phyloP scores from a whole-genome alignment of 2,797 vertebrate species.

The Apogon talboti region DNA sequence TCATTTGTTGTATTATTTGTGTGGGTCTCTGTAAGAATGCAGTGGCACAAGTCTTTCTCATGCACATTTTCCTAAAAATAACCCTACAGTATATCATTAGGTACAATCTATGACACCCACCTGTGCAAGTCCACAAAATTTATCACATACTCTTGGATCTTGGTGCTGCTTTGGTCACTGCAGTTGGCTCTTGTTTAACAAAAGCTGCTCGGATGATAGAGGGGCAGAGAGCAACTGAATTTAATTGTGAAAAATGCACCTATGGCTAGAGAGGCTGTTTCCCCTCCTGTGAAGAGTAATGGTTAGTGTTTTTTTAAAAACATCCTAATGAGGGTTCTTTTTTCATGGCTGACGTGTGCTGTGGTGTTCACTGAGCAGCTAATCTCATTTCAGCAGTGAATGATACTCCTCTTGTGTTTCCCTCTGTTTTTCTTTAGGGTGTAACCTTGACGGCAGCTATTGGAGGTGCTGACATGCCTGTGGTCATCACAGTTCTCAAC shows the following conservation, averaged over 20 bases:
- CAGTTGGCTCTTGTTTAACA: conserved; percentile 34
- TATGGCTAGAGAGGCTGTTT: background rate
- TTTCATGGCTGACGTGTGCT: background rate
- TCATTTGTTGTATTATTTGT: conserved; percentile 14
- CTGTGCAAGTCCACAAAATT: background rate
- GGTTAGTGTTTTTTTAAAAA: background rate
- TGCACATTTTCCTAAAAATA: conserved; percentile 4
- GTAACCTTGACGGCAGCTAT: conserved; percentile 87
- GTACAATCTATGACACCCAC: conserved; percentile 7
- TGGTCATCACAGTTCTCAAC: conserved; percentile 87
- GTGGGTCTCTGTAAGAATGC: background rate
- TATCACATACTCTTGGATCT: conserved; percentile 11
- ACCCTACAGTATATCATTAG: background rate
- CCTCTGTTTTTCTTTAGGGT: conserved; percentile 64
- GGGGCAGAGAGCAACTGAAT: conserved; percentile 6
- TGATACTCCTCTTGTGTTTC: conserved; percentile 11
- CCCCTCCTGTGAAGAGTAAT: background rate
- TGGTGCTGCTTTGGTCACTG: conserved; percentile 29
- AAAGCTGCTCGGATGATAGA: conserved; percentile 32
- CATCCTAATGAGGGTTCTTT: background rate
- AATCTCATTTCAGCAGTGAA: conserved; percentile 7
- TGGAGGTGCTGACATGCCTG: conserved; percentile 87
- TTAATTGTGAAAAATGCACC: conserved; percentile 48
- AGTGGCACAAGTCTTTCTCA: background rate
- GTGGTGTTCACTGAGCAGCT: background rate